phyloP scores from a whole-genome alignment of 2,797 vertebrate species.

The Delichon dasypus region DNA sequence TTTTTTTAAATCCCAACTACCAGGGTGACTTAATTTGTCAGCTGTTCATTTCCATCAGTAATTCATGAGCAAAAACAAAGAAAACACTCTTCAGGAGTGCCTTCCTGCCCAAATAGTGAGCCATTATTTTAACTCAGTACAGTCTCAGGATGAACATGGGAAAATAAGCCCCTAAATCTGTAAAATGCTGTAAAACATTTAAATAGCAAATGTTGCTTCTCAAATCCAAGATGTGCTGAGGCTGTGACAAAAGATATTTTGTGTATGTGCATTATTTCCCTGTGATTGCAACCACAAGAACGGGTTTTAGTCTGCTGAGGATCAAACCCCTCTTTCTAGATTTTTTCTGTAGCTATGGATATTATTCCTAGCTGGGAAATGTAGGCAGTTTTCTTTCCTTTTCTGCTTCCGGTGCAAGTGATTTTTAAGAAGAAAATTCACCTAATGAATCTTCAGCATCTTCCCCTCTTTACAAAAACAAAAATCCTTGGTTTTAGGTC shows the following conservation, averaged over 20 bases:
- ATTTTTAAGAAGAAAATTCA: not conserved
- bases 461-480: not conserved
- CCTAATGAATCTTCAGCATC: not conserved
- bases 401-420: not conserved
- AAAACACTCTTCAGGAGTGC: constrained; percentile 22
- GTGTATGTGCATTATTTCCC: not conserved
- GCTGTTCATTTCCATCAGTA: constrained; percentile 50
- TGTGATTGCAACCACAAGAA: not conserved
- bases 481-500: not conserved
- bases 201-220: not conserved
- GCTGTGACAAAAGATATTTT: not conserved
- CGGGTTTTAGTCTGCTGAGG: not conserved
- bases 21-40: constrained; percentile 36
- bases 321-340: not conserved
- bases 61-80: constrained; percentile 25
- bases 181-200: not conserved
- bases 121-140: constrained; percentile 11
- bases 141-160: not conserved
- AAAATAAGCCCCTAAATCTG: not conserved
- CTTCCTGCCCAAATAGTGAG: constrained; percentile 35
- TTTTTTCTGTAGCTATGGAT: not conserved
- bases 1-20: not conserved
- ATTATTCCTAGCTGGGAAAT: not conserved
- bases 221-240: not conserved
- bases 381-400: not conserved